These are phyloP conservation scores for Dynastes hyllus DNA, from an alignment of 2,888 invertebrate species.

Conservation along the genomic window DNA sequence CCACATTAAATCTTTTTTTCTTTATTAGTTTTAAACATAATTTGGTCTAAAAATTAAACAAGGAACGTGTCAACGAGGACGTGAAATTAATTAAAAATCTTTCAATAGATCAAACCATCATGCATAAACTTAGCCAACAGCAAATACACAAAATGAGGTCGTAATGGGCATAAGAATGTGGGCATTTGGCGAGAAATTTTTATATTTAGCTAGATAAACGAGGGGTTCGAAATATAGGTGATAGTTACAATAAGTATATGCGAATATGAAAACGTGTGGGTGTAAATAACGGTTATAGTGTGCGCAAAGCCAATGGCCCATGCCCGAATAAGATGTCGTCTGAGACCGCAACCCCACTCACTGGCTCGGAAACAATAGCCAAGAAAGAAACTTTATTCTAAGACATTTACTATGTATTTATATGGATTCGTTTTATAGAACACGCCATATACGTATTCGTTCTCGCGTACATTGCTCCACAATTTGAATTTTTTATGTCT, in stretches of 20 bases:
- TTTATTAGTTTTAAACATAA: too few species aligned
- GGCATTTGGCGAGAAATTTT: constrained; percentile 26
- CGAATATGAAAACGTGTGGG: constrained; percentile 68
- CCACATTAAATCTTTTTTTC: too few species aligned
- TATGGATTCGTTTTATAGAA: constrained; percentile 67
- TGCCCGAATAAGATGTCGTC: constrained; percentile 67
- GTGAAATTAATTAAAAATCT: too few species aligned
- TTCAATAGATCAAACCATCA: too few species aligned
- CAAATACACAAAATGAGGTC: too few species aligned
- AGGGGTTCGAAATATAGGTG: constrained; percentile 51
- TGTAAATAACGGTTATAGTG: constrained; percentile 68
- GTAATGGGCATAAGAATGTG: neutral
- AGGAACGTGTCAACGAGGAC: too few species aligned
- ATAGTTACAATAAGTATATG: constrained; percentile 63
- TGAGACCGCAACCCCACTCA: constrained; percentile 63
- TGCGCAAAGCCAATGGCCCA: constrained; percentile 67
- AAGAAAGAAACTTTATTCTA: constrained; percentile 67
- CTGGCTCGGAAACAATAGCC: constrained; percentile 64
- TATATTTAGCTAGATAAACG: constrained; percentile 35
- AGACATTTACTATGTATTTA: constrained; percentile 69
- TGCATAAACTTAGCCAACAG: too few species aligned
- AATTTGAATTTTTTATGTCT: constrained; percentile 49
- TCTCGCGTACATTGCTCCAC: constrained; percentile 24
- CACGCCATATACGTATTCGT: constrained; percentile 44
- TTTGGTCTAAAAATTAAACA: too few species aligned